phyloP scores from a whole-genome alignment of 2,797 vertebrate species.

The Gymnodraco acuticeps region DNA sequence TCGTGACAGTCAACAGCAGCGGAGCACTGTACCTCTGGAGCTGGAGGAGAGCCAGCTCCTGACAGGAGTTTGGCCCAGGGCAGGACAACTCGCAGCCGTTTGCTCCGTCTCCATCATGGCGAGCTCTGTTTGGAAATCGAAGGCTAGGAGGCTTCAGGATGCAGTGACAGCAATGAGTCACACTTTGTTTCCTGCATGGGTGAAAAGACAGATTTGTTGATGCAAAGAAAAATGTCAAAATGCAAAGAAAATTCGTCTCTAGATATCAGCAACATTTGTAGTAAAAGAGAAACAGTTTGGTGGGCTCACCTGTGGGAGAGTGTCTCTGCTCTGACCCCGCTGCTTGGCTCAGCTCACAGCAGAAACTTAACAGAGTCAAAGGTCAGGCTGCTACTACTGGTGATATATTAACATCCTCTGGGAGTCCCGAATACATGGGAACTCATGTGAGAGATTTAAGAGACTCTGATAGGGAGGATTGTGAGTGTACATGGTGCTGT shows the following conservation, averaged over 20 bases:
- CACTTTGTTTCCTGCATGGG: slow-evolving; percentile 2
- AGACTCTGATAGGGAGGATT: slow-evolving; percentile 1
- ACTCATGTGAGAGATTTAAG: slow-evolving; percentile 22
- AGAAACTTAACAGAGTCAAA: slow-evolving; percentile 64
- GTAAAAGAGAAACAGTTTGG: not conserved
- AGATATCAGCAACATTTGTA: not conserved
- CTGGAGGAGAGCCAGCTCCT: slow-evolving; percentile 54
- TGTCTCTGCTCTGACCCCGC: slow-evolving; percentile 25
- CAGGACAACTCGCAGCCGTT: slow-evolving; percentile 46
- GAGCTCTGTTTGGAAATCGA: slow-evolving; percentile 34
- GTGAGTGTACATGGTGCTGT: slow-evolving; percentile 7
- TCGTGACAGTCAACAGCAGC: slow-evolving; percentile 8
- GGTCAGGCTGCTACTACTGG: slow-evolving; percentile 65
- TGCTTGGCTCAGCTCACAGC: slow-evolving; percentile 19
- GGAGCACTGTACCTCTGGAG: slow-evolving; percentile 68
- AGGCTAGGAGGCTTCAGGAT: slow-evolving; percentile 1
- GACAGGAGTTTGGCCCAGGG: slow-evolving; percentile 48
- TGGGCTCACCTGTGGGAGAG: slow-evolving; percentile 58
- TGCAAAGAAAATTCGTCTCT: not conserved
- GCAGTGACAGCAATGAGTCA: slow-evolving; percentile 25
- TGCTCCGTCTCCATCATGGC: slow-evolving; percentile 58
- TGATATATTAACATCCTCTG: slow-evolving; percentile 79
- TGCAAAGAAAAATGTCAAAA: not conserved
- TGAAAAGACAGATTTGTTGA: not conserved
- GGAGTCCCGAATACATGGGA: slow-evolving; percentile 63